A percentile compares a stretch with the other conserved stretches of the same genome.
These are phyloP conservation scores for Eupithecia vulgata DNA, from an alignment of 2,888 invertebrate species.

Conservation along the genomic window DNA sequence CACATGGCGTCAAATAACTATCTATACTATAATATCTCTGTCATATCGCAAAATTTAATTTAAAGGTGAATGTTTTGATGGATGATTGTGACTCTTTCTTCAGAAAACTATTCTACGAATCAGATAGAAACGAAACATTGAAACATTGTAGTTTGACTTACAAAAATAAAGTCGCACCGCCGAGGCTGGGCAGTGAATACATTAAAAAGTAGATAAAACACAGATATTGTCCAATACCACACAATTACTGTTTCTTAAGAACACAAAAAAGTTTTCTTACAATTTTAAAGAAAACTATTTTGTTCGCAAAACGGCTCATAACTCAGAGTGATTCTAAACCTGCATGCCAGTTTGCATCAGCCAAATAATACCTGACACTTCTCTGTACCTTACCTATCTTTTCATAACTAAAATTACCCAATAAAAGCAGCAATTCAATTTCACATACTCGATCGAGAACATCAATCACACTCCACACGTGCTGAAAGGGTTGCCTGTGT, in stretches of 20 bases:
- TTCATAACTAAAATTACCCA: neutral
- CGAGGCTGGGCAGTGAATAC: too few relatives aligned
- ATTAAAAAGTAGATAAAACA: neutral
- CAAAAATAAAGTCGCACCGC: neutral
- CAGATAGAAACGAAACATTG: neutral
- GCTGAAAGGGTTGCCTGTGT: slow-evolving; percentile 71
- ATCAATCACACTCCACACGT: slow-evolving; percentile 66
- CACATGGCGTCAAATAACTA: too few relatives aligned
- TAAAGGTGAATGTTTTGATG: neutral
- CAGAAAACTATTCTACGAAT: neutral
- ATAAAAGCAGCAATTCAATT: slow-evolving; percentile 5
- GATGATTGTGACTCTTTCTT: neutral
- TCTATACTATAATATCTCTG: too few relatives aligned
- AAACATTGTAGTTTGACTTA: neutral
- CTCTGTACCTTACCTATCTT: neutral
- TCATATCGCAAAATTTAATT: neutral
- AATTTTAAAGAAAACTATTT: neutral
- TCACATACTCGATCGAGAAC: neutral
- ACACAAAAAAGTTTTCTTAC: too few relatives aligned
- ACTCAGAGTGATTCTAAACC: neutral
- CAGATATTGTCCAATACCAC: neutral
- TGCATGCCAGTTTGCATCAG: neutral
- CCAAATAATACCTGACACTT: neutral
- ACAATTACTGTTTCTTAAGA: neutral
- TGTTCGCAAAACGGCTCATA: neutral